These are phyloP conservation scores for Brachionus rubens DNA, from an alignment of 1,140 invertebrate species.

Conservation along the genomic window DNA sequence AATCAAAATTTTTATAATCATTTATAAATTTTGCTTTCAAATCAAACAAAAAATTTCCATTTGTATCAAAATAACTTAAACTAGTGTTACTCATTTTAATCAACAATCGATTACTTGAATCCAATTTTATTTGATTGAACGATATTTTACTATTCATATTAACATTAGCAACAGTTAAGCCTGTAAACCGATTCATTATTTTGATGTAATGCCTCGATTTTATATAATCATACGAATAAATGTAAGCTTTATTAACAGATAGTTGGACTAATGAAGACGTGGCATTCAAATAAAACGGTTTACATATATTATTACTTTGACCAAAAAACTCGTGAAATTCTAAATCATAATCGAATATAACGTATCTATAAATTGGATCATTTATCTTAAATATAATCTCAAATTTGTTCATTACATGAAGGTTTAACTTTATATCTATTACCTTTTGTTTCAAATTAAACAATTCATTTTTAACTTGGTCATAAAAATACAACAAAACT, in stretches of 20 bases:
- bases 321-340: constrained; percentile 17
- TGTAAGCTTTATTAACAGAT: not conserved
- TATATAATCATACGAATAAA: not conserved
- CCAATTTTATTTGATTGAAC: constrained; percentile 15
- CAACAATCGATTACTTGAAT: not conserved
- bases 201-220: not conserved
- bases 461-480: constrained; percentile 10
- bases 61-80: not conserved
- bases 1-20: not conserved
- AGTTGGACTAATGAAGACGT: not conserved
- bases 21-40: not conserved
- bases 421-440: not conserved
- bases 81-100: constrained; percentile 2
- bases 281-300: not conserved
- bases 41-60: constrained; percentile 7
- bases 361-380: not conserved
- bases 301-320: not conserved
- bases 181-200: constrained; percentile 17
- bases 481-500: not conserved
- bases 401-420: constrained; percentile 13
- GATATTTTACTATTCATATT: not conserved
- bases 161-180: not conserved
- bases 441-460: not conserved
- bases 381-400: constrained; percentile 3
- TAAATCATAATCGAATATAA: not conserved